Evolutionary conservation across 2,888 invertebrate genomes (phyloP), one percentile per base, ranked within the genome.

Genomic region (Marronus borbonicus): DNA sequence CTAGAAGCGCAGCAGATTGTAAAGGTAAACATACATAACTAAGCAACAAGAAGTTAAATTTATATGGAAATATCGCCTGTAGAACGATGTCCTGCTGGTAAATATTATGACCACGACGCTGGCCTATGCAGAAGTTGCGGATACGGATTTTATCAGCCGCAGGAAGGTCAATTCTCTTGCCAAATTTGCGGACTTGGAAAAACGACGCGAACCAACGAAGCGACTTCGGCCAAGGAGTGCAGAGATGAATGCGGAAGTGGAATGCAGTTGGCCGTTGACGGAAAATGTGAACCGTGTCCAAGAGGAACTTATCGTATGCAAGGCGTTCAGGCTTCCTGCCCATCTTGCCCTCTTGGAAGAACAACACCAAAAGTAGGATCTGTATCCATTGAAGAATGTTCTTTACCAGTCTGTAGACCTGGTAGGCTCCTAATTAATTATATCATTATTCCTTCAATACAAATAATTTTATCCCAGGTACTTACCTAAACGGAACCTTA

Each of bases 31-130:
- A 1, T 50, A 14, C 0, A 72, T 10, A 44, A 8, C 20, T 60
- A 14, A 60, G 17, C 12, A 7, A 31, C n/a, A 36, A 36, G 14
- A 36, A 31, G 28, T 52, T 76, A 60, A 10, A 60, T 81, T 58
- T 5, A 58, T 58, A 17, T 20, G 2, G n/a, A 58, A 20, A 20
- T 58, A 3, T 83, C 86, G 79, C 31, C 1, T 3, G 31, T 31
- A 93, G 97, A 97, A 89, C 93, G 96, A 81, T 98, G 98, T 86
- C 96, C 97, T 3, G 95, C 97, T 79, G 98, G 98, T 79, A 97
- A 98, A 90, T 98, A 95, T 89, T 97, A 96, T 88, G 97, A 98
- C 86, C 95, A 96, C 55, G 93, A 94, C 62, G 94, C 95, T 0
- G 97, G 97, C 60, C 90, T 97, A 1, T 98, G 98, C 86, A 91